Percentiles rank a stretch among this genome's conserved stretches.
Evolutionary conservation across 2,888 invertebrate species (phyloP).

Genomic region (Ornithoptera alexandrae): DNA sequence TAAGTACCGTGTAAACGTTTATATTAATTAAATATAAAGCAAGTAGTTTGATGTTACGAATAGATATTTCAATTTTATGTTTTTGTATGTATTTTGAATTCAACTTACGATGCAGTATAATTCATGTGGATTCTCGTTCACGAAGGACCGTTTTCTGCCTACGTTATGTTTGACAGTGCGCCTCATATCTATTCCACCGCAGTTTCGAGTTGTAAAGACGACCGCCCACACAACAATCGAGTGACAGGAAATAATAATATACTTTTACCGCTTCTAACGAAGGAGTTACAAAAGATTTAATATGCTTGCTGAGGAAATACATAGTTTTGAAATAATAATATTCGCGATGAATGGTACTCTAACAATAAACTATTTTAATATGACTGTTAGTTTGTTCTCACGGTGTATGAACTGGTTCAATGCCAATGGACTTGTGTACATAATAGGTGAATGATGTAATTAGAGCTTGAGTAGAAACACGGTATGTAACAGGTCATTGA

Average conservation of each 20-base stretch:
- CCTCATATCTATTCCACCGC: slow-evolving; percentile 35
- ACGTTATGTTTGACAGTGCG: slow-evolving; percentile 21
- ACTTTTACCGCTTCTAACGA: slow-evolving; percentile 40
- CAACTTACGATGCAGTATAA: neutral
- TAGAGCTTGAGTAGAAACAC: slow-evolving; percentile 26
- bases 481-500: neutral
- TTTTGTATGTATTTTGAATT: too few species aligned
- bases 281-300: slow-evolving; percentile 38
- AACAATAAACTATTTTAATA: slow-evolving; percentile 28
- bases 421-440: slow-evolving; percentile 36
- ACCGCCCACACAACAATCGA: slow-evolving; percentile 59
- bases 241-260: slow-evolving; percentile 55
- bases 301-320: slow-evolving; percentile 25
- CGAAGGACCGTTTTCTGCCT: slow-evolving; percentile 20
- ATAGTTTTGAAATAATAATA: slow-evolving; percentile 27
- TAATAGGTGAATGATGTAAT: slow-evolving; percentile 32
- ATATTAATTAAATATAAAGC: too few species aligned
- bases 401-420: slow-evolving; percentile 40
- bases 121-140: slow-evolving; percentile 18
- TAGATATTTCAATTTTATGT: too few species aligned
- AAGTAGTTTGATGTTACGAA: too few species aligned
- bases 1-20: too few species aligned
- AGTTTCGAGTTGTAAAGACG: slow-evolving; percentile 42
- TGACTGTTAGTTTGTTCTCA: slow-evolving; percentile 37
- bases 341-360: slow-evolving; percentile 12